Percentiles rank a stretch among this genome's conserved stretches.
Evolutionary conservation across 64 coral and sea anemone species (phyloP).

Genomic region (Montipora foliosa): DNA sequence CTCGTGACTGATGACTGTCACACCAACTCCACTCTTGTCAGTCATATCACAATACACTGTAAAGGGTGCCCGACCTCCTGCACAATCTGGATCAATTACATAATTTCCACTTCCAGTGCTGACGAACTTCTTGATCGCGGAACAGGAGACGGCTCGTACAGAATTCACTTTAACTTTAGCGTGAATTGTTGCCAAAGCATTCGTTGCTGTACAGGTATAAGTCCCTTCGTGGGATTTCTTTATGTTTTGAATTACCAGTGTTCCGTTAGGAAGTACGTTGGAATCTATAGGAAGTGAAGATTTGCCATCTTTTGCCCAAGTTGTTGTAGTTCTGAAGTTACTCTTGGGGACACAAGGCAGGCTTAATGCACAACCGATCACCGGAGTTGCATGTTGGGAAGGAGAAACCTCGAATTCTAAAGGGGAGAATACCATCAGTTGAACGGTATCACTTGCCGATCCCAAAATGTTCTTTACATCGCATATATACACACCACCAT

Average conservation of each 20-base stretch:
- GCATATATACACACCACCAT: conserved; percentile 1
- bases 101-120: conserved; percentile 12
- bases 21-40: conserved; percentile 43
- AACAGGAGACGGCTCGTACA: neutral
- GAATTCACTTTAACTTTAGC: neutral
- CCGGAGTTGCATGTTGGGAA: neutral
- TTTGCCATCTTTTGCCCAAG: neutral
- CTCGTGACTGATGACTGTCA: conserved; percentile 54
- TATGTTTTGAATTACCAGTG: neutral
- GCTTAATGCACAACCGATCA: neutral
- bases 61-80: conserved; percentile 14
- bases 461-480: conserved; percentile 11
- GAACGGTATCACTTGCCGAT: neutral
- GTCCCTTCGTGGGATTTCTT: neutral
- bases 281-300: neutral
- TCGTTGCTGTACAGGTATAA: neutral
- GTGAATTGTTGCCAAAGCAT: neutral
- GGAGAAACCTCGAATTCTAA: neutral
- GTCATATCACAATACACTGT: conserved; percentile 46
- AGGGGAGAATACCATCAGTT: neutral
- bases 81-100: conserved; percentile 38
- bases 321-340: neutral
- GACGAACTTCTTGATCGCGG: neutral
- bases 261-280: neutral
- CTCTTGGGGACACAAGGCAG: neutral